These are phyloP conservation scores for Stramonita haemastoma DNA, from an alignment of 2,888 invertebrate species.

Conservation along the genomic window DNA sequence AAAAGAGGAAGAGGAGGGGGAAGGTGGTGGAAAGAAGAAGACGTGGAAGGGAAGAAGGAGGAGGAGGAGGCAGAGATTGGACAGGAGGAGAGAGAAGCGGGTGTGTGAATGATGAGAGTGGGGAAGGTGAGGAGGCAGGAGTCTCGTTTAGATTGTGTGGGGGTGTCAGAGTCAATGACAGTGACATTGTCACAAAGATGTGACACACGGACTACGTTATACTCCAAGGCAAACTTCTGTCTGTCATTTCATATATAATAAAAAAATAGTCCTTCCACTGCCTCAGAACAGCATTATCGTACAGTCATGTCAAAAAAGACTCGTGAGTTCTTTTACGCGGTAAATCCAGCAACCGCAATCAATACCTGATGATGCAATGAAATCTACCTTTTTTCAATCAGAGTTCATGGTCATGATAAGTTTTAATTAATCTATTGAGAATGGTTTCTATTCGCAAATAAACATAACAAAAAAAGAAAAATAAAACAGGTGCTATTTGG, in stretches of 20 bases:
- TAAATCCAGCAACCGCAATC: no score
- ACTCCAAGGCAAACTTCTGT: background rate
- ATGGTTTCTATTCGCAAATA: no score
- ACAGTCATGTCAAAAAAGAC: no score
- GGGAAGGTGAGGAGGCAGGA: background rate
- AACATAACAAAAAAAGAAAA: no score
- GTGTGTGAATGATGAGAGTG: background rate
- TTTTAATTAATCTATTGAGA: no score
- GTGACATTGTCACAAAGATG: background rate
- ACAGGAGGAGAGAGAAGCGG: background rate
- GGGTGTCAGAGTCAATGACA: slow-evolving; percentile 1
- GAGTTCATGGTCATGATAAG: no score
- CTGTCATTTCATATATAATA: background rate
- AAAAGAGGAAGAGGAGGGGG: background rate
- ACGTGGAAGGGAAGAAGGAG: background rate
- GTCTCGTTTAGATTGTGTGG: background rate
- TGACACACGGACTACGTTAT: background rate
- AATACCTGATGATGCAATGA: no score
- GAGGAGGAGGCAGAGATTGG: background rate
- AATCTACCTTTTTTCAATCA: no score
- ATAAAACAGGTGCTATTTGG: no score
- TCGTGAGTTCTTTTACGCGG: no score
- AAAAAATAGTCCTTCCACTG: background rate
- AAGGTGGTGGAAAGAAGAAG: background rate
- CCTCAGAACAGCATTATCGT: background rate